phyloP scores from a whole-genome alignment of 1,140 invertebrate genomes.

The Pseudomyrmex sp. region DNA sequence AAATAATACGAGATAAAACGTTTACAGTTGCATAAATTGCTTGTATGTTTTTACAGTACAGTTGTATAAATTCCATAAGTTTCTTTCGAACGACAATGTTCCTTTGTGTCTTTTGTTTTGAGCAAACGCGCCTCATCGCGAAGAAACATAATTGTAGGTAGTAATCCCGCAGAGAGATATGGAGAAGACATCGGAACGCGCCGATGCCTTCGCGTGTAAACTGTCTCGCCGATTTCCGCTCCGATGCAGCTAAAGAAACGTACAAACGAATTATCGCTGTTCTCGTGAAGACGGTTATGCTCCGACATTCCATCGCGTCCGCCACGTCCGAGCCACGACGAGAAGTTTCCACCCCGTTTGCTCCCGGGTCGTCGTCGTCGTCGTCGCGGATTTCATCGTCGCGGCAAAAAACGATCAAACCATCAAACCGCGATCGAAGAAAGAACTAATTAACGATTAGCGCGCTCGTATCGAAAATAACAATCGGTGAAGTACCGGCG shows the following conservation, averaged over 20 bases:
- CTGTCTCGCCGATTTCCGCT: conserved; percentile 48
- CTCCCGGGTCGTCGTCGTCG: conserved; percentile 2
- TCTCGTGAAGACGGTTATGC: conserved; percentile 59
- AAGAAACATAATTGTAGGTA: conserved; percentile 10
- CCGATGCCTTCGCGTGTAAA: conserved; percentile 32
- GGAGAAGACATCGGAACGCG: conserved; percentile 8
- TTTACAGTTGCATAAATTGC: not conserved
- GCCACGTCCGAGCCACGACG: conserved; percentile 53
- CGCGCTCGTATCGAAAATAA: conserved; percentile 63
- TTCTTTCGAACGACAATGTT: not conserved
- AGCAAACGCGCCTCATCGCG: not conserved
- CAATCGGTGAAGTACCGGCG: not conserved
- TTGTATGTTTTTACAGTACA: no score
- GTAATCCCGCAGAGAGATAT: conserved; percentile 2
- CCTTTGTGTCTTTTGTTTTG: not conserved
- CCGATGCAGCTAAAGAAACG: conserved; percentile 39
- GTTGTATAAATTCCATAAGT: not conserved
- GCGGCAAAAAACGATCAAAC: conserved; percentile 59
- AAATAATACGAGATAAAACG: not conserved
- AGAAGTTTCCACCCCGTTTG: conserved; percentile 4
- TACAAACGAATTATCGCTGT: conserved; percentile 56
- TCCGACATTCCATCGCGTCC: conserved; percentile 69
- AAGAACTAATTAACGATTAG: conserved; percentile 77
- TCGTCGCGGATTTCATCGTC: not conserved
- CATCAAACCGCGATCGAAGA: conserved; percentile 67